A percentile compares a stretch with the other conserved stretches of the same genome.
phyloP scores from a whole-genome alignment of 1,140 invertebrate genomes.

The Palaemon carinicauda region DNA sequence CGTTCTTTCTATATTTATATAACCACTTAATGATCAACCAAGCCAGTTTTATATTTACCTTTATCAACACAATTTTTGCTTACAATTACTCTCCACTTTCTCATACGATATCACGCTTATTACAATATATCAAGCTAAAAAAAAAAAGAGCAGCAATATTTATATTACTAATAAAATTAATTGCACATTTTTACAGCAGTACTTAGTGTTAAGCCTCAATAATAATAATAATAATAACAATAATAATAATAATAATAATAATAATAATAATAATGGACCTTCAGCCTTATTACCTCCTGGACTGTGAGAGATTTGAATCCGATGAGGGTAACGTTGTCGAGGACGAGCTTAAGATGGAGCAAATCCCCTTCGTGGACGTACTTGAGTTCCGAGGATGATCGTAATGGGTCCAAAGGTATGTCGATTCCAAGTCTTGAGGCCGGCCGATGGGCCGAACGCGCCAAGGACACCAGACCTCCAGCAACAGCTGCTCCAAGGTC shows the following conservation, averaged over 20 bases:
- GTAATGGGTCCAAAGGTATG: conserved; percentile 18
- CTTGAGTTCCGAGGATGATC: conserved; percentile 17
- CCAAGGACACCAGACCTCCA: neutral
- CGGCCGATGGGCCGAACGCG: neutral
- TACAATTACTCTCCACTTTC: too few species aligned
- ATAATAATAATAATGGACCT: neutral
- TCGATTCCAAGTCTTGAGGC: conserved; percentile 4
- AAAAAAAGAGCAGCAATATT: neutral
- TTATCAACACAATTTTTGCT: too few species aligned
- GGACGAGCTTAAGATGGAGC: conserved; percentile 28
- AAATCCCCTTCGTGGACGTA: conserved; percentile 48
- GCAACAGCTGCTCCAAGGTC: neutral
- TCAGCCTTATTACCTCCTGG: conserved; percentile 16
- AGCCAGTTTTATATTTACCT: too few species aligned
- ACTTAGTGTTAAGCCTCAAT: neutral
- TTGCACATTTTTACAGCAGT: neutral
- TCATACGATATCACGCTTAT: too few species aligned
- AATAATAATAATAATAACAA: neutral
- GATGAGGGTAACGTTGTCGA: conserved; percentile 38
- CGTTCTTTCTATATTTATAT: too few species aligned
- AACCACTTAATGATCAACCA: too few species aligned
- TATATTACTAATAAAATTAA: neutral
- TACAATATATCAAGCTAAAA: too few species aligned
- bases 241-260: neutral
- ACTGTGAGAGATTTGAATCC: conserved; percentile 35